phyloP scores from a whole-genome alignment of 1,140 invertebrate species.

The Conopomorpha cramerella region DNA sequence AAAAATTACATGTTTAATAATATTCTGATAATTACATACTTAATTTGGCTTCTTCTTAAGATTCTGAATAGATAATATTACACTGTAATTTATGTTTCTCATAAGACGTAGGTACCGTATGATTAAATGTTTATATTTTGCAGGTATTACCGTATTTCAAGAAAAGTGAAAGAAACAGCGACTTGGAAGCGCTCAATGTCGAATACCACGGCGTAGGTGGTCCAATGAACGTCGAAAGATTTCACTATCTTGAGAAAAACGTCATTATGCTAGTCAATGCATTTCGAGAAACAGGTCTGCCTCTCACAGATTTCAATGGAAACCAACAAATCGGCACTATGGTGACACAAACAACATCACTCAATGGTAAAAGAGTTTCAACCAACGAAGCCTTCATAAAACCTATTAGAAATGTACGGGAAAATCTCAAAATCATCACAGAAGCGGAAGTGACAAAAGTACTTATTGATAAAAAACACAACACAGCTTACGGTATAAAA shows the following conservation, averaged over 20 bases:
- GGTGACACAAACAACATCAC: constrained; percentile 62
- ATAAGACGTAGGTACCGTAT: no score
- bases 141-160: constrained; percentile 76
- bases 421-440: constrained; percentile 72
- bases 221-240: constrained; percentile 62
- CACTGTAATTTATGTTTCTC: no score
- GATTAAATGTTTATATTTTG: constrained; percentile 17
- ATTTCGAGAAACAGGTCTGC: constrained; percentile 63
- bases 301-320: constrained; percentile 60
- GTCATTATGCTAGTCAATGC: constrained; percentile 55
- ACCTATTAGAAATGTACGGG: constrained; percentile 67
- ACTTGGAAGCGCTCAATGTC: constrained; percentile 28
- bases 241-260: constrained; percentile 61
- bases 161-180: constrained; percentile 72
- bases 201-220: constrained; percentile 61
- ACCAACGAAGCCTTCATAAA: constrained; percentile 74
- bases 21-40: no score
- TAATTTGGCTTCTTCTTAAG: no score
- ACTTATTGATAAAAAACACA: constrained; percentile 68
- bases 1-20: no score
- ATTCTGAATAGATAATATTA: no score
- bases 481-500: constrained; percentile 70
- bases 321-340: constrained; percentile 62
- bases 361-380: constrained; percentile 68
- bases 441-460: constrained; percentile 72